Evolutionary conservation across 2,888 invertebrate genomes (phyloP).

Genomic region (Scaptomyza parva): DNA sequence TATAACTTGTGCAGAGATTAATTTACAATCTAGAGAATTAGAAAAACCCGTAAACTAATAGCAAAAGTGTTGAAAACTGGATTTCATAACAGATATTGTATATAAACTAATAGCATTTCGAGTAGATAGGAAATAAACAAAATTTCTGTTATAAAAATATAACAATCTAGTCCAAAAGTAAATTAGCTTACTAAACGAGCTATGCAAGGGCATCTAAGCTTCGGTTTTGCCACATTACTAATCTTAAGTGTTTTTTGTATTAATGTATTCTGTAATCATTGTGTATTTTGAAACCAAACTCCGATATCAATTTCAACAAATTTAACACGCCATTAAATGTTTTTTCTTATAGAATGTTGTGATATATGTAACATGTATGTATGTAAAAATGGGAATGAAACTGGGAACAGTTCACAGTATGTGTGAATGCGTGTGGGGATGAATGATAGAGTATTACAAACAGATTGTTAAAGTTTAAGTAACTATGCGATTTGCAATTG

Average conservation of each 20-base stretch:
- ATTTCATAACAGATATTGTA: slow-evolving; percentile 3
- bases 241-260: slow-evolving; percentile 33
- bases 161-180: slow-evolving; percentile 12
- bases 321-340: slow-evolving; percentile 15
- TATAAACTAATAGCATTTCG: slow-evolving; percentile 14
- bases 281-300: slow-evolving; percentile 22
- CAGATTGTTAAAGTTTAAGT: slow-evolving; percentile 44
- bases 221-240: slow-evolving; percentile 20
- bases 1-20: slow-evolving; percentile 8
- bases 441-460: slow-evolving; percentile 50
- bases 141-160: not conserved
- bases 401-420: slow-evolving; percentile 5
- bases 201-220: slow-evolving; percentile 25
- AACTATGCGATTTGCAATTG: slow-evolving; percentile 60
- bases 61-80: not conserved
- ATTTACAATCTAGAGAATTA: not conserved
- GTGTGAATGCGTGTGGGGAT: slow-evolving; percentile 7
- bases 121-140: slow-evolving; percentile 32
- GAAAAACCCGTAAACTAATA: not conserved
- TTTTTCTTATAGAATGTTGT: slow-evolving; percentile 58
- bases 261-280: slow-evolving; percentile 11
- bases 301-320: slow-evolving; percentile 11
- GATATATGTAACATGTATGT: slow-evolving; percentile 60
- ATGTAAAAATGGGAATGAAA: slow-evolving; percentile 35
- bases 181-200: slow-evolving; percentile 10